Evolutionary conservation across 1,140 invertebrate genomes (phyloP), one percentile per base, ranked within the genome.

Genomic region (Chlorops oryzae): DNA sequence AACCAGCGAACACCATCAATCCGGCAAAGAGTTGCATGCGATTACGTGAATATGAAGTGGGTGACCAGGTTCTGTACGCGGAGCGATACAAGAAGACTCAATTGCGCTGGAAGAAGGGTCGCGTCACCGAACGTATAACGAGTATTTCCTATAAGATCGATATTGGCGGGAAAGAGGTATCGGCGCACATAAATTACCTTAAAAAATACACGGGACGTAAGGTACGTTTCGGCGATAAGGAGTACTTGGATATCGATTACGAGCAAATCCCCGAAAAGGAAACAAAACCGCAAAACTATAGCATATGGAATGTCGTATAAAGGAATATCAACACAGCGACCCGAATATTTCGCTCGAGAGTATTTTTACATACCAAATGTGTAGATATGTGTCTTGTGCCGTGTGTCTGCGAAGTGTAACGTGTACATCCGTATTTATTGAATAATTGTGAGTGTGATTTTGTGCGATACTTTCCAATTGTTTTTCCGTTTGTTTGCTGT

Each of bases 231-330:
- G 65, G 63, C n/a, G 62, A 55, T 45, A 70, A 70, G 45, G 67
- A 70, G 51, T 70, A 70, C 47, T 55, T 70, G 47, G 67, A 70
- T 39, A 70, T 70, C 20, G 67, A 70, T 51, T 70, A 70, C 48
- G 67, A 67, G 27, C 67, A 70, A 49, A 57, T 68, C 23, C 67
- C 58, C 20, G 63, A 68, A 51, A 63, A 70, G 48, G 67, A 70
- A 56, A 57, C 61, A 44, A 57, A 57, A 21, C 62, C 63, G 40
- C 66, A 62, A 45, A 61, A 59, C 42, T 70, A 70, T 44, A 70
- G 67, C 59, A 70, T 70, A 62, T 70, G 67, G 67, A 70, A 68
- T 55, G 66, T 68, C 59, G 67, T 68, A 23, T 57, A 34, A 54
- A 24, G 24, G 28, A 17, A n/a, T n/a, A n/a, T n/a, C n/a, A n/a